Evolutionary conservation across 23 tunicate species (phyloP).

Genomic region (Botrylloides violaceus): DNA sequence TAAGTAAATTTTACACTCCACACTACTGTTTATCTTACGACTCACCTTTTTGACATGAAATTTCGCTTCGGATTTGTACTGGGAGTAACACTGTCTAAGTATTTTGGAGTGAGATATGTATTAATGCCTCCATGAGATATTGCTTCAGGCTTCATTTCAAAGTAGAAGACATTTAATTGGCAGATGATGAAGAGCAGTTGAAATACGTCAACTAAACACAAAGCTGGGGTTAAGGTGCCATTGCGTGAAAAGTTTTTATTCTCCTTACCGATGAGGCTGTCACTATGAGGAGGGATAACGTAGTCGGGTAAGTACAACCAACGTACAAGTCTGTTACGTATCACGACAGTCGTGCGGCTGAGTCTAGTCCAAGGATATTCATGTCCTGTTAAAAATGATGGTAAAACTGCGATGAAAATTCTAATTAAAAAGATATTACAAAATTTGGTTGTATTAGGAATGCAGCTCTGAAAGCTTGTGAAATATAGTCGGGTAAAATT

Average conservation of each 20-base stretch:
- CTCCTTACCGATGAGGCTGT: constrained; percentile 38
- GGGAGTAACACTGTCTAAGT: constrained; percentile 47
- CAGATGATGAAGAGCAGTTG: constrained; percentile 64
- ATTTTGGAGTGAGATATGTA: constrained; percentile 39
- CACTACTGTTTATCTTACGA: too few relatives aligned
- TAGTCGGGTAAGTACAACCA: constrained; percentile 85
- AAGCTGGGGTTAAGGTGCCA: background rate
- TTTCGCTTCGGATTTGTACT: constrained; percentile 65
- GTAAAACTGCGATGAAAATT: too few relatives aligned
- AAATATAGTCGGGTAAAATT: too few relatives aligned
- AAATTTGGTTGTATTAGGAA: too few relatives aligned
- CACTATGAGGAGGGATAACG: constrained; percentile 19
- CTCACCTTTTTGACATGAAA: constrained; percentile 46
- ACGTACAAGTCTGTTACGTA: constrained; percentile 46
- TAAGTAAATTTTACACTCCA: too few relatives aligned
- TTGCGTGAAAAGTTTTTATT: background rate
- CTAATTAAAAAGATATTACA: too few relatives aligned
- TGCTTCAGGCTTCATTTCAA: constrained; percentile 21
- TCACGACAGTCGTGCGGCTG: background rate
- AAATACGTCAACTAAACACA: constrained; percentile 64
- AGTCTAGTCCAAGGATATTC: constrained; percentile 30
- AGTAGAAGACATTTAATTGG: constrained; percentile 64
- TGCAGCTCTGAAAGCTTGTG: too few relatives aligned
- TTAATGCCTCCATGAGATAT: constrained; percentile 65
- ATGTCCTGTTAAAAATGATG: too few relatives aligned